Evolutionary conservation across 30 jellyfish, hydroid and myxozoan species (phyloP), one percentile per base, ranked within the genome.

Genomic region (Turritopsis rubra): DNA sequence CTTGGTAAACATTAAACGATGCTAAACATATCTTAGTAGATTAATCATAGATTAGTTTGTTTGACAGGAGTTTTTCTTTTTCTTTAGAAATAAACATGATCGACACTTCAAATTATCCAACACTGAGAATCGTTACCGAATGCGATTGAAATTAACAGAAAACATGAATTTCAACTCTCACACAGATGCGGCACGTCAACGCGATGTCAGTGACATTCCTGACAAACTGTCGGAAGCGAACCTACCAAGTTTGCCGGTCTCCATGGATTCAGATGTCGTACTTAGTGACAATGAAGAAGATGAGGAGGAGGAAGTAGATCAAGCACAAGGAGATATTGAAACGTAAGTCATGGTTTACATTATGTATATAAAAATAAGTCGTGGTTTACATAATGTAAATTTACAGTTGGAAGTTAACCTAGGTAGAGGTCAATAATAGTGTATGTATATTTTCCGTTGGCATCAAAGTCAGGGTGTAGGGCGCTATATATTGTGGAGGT

Each of bases 51-150:
- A n/a, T n/a, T n/a, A n/a, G n/a, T n/a, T n/a, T n/a, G n/a, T n/a
- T n/a, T n/a, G n/a, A n/a, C n/a, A n/a, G n/a, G n/a, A n/a, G n/a
- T n/a, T n/a, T n/a, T n/a, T n/a, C n/a, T n/a, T n/a, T 13, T 1
- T 16, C 83, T 82, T 70, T 25, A 91, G 96, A 79, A 87, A 84
- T 19, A 53, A 79, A 1, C 76, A 76, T 28, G 86, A 85, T 24
- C 79, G 66, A 5, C 94, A 82, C 73, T 91, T 90, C 88, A 87
- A 82, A 60, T 74, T 91, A 54, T 91, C 98, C 0, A 83, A 90
- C 54, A 87, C 96, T 53, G 98, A 91, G 72, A 91, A 91, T 53
- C 79, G 91, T 29, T 91, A 90, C 21, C 96, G 98, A 18, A 91
- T 91, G 98, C 96, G 96, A 29, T 81, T 91, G 72, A 91, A 91